Evolutionary conservation across 2,113 vertebrate genomes (phyloP).

Genomic region (Syngnathus floridae): DNA sequence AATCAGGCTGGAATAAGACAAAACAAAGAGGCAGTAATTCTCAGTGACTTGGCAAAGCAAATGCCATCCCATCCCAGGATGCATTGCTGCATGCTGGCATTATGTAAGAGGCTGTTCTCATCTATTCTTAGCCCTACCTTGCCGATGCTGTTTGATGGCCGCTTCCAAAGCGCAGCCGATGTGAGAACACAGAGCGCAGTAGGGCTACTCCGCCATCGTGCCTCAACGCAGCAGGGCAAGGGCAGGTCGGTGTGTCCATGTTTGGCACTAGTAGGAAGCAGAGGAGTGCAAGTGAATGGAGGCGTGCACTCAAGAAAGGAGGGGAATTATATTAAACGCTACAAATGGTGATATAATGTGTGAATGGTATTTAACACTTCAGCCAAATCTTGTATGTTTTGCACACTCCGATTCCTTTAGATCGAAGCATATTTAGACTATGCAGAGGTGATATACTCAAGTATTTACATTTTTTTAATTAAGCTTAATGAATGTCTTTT

Average conservation of each 20-base stretch:
- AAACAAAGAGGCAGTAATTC: conserved; percentile 21
- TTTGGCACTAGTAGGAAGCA: conserved; percentile 55
- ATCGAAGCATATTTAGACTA: neutral
- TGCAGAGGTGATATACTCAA: neutral
- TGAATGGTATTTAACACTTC: conserved; percentile 29
- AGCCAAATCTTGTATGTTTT: neutral
- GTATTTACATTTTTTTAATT: neutral
- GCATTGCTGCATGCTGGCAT: conserved; percentile 46
- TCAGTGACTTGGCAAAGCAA: conserved; percentile 35
- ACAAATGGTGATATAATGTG: conserved; percentile 21
- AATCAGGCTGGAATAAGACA: neutral
- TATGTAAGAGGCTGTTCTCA: conserved; percentile 72
- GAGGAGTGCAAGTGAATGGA: conserved; percentile 31
- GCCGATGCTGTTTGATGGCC: conserved; percentile 50
- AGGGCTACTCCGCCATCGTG: conserved; percentile 41
- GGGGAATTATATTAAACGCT: conserved; percentile 23
- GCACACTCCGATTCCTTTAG: neutral
- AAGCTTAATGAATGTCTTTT: too few relatives aligned
- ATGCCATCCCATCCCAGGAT: conserved; percentile 63
- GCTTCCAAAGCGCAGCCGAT: conserved; percentile 34
- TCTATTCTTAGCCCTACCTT: conserved; percentile 73
- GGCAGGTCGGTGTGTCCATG: conserved; percentile 47
- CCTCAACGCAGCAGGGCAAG: conserved; percentile 34
- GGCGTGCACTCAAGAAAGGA: conserved; percentile 20
- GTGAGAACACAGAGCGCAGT: conserved; percentile 57